Evolutionary conservation across 23 tunicate genomes (phyloP).

Genomic region (Halocynthia roretzi): DNA sequence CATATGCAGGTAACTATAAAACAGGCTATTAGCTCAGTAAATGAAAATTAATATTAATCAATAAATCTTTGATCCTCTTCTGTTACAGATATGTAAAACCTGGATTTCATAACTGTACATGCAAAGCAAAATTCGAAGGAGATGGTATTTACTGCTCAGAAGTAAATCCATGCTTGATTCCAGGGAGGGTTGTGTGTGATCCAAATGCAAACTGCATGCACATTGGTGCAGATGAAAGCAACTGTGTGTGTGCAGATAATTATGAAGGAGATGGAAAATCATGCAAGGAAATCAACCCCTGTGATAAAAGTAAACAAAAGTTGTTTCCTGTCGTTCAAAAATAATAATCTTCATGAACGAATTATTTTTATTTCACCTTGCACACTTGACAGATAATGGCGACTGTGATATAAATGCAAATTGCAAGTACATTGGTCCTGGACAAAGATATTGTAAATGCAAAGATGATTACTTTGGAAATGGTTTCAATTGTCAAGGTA

Average conservation of each 20-base stretch:
- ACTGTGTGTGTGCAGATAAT: slow-evolving; percentile 51
- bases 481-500: slow-evolving; percentile 59
- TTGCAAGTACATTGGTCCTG: slow-evolving; percentile 45
- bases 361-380: background rate
- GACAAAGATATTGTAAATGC: slow-evolving; percentile 44
- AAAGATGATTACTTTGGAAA: slow-evolving; percentile 43
- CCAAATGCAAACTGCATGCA: slow-evolving; percentile 43
- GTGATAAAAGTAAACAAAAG: slow-evolving; percentile 36
- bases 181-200: slow-evolving; percentile 20
- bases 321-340: background rate
- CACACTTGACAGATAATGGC: slow-evolving; percentile 43
- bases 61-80: background rate
- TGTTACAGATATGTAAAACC: slow-evolving; percentile 34
- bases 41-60: background rate
- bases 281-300: slow-evolving; percentile 44
- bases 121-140: slow-evolving; percentile 72
- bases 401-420: slow-evolving; percentile 52
- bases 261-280: slow-evolving; percentile 76
- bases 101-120: slow-evolving; percentile 48
- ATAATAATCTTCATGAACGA: too few relatives aligned
- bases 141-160: slow-evolving; percentile 61
- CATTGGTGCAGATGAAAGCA: slow-evolving; percentile 46
- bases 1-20: slow-evolving; percentile 38
- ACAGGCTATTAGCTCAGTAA: background rate
- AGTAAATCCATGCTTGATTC: slow-evolving; percentile 72